These are phyloP conservation scores for Dendrolimus kikuchii DNA, from an alignment of 1,140 invertebrate species.

Conservation along the genomic window DNA sequence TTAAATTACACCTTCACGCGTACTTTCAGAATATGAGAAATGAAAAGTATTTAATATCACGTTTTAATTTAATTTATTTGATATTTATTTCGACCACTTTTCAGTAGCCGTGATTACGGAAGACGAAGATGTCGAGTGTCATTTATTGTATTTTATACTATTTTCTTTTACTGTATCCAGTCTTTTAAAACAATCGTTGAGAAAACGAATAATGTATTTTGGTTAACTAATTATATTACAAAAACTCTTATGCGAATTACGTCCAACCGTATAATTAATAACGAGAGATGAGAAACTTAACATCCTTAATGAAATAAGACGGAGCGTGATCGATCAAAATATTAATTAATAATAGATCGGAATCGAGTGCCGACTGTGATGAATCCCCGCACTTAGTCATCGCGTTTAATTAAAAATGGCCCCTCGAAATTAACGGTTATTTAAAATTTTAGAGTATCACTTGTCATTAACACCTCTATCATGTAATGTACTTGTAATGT, in stretches of 20 bases:
- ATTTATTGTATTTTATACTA: too few species aligned
- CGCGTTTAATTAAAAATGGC: slow-evolving; percentile 69
- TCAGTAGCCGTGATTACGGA: too few species aligned
- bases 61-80: too few species aligned
- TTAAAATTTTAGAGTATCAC: slow-evolving; percentile 42
- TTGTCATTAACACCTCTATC: slow-evolving; percentile 43
- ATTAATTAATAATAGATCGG: slow-evolving; percentile 70
- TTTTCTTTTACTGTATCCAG: too few species aligned
- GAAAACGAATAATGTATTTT: too few species aligned
- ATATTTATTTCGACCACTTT: too few species aligned
- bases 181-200: too few species aligned
- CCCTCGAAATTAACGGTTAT: slow-evolving; percentile 58
- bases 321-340: slow-evolving; percentile 66
- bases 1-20: too few species aligned
- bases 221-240: too few species aligned
- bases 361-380: slow-evolving; percentile 51
- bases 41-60: too few species aligned
- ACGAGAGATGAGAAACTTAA: slow-evolving; percentile 26
- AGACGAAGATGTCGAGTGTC: too few species aligned
- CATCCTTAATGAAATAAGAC: slow-evolving; percentile 64
- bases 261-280: slow-evolving; percentile 18
- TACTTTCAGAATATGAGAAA: too few species aligned
- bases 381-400: slow-evolving; percentile 66
- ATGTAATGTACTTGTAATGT: slow-evolving; percentile 26
- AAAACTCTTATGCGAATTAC: slow-evolving; percentile 4